phyloP scores from a whole-genome alignment of 2,888 invertebrate species.

The Parasteatoda lunata region DNA sequence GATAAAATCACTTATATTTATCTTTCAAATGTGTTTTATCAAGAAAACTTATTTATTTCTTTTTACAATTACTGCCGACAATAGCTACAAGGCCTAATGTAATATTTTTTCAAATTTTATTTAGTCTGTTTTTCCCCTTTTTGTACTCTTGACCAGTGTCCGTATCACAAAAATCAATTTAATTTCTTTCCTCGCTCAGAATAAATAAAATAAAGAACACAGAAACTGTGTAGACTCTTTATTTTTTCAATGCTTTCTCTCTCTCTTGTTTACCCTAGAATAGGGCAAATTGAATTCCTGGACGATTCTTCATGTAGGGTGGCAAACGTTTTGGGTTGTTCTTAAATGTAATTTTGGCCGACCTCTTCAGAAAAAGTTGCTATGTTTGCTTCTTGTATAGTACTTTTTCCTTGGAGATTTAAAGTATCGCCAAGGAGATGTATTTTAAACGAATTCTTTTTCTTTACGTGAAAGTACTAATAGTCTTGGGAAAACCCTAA shows the following conservation, averaged over 20 bases:
- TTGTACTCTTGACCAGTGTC: conserved; percentile 49
- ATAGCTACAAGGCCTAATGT: background rate
- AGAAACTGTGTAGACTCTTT: conserved; percentile 2
- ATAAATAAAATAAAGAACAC: conserved; percentile 8
- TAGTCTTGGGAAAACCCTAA: background rate
- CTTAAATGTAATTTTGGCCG: conserved; percentile 57
- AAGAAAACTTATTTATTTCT: conserved; percentile 20
- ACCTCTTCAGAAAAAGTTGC: conserved; percentile 22
- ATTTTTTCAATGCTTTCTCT: conserved; percentile 21
- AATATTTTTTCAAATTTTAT: conserved; percentile 1
- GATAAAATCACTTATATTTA: no score
- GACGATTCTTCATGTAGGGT: conserved; percentile 14
- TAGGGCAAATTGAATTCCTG: conserved; percentile 62
- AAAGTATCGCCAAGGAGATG: conserved; percentile 14
- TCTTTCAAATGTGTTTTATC: no score
- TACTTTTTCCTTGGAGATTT: conserved; percentile 4
- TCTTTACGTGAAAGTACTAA: conserved; percentile 10
- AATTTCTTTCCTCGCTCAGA: conserved; percentile 21
- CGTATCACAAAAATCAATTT: conserved; percentile 61
- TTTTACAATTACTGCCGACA: conserved; percentile 25
- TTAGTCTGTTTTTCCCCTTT: conserved; percentile 7
- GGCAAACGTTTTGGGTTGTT: conserved; percentile 27
- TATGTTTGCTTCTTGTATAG: conserved; percentile 28
- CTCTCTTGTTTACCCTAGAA: conserved; percentile 47
- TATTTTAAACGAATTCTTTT: conserved; percentile 7